Evolutionary conservation across 2,888 invertebrate species (phyloP).

Genomic region (Noctua fimbriata): DNA sequence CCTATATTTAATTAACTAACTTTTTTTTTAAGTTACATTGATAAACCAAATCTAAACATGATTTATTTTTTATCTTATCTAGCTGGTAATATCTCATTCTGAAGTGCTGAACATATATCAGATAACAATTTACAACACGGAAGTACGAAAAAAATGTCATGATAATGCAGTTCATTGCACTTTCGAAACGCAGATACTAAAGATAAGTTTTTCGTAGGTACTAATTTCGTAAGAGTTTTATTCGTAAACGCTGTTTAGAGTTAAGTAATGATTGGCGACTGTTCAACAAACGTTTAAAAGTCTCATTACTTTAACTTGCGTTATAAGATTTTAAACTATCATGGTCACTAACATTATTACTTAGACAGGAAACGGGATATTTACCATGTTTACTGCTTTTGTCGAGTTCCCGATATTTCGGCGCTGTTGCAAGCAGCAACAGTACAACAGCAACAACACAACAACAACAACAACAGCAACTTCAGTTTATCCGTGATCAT

Average conservation of each 20-base stretch:
- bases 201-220: constrained; percentile 19
- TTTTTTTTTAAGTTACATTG: not conserved
- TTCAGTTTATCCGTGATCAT: too few relatives aligned
- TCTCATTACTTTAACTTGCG: not conserved
- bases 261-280: not conserved
- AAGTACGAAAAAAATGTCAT: constrained; percentile 21
- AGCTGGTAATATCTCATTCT: not conserved
- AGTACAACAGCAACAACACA: too few relatives aligned
- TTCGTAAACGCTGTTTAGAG: not conserved
- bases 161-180: constrained; percentile 56
- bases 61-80: constrained; percentile 19
- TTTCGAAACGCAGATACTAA: constrained; percentile 16
- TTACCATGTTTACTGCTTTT: too few relatives aligned
- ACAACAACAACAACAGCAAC: too few relatives aligned
- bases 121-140: constrained; percentile 41
- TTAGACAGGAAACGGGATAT: too few relatives aligned
- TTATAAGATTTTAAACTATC: too few relatives aligned
- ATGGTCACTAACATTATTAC: too few relatives aligned
- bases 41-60: not conserved
- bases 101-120: constrained; percentile 11
- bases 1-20: not conserved
- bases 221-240: not conserved
- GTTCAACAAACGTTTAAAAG: not conserved
- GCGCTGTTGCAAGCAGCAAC: too few relatives aligned
- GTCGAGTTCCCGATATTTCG: too few relatives aligned